Evolutionary conservation across 2,888 invertebrate genomes (phyloP).

Genomic region (Hyposoter dolosus): DNA sequence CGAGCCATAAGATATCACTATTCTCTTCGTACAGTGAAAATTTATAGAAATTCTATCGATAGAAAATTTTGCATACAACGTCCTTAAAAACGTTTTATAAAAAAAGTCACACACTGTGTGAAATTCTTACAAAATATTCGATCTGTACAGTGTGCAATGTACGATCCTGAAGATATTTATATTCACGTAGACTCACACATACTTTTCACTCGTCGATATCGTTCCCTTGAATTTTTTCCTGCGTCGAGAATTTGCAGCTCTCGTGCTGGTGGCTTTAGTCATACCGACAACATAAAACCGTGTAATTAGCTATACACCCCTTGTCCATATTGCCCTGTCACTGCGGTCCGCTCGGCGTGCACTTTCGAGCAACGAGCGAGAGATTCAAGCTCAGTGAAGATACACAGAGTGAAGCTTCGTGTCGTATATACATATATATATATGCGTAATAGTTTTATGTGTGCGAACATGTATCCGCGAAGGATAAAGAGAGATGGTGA

Average conservation of each 20-base stretch:
- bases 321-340: constrained; percentile 82
- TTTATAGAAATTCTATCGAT: too few relatives aligned
- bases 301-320: constrained; percentile 83
- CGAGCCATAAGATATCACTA: too few relatives aligned
- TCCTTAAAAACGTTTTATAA: too few relatives aligned
- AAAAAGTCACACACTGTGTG: neutral
- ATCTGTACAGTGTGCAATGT: neutral
- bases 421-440: neutral
- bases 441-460: constrained; percentile 31
- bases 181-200: neutral
- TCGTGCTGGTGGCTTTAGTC: constrained; percentile 49
- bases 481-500: constrained; percentile 65
- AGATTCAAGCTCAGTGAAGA: constrained; percentile 57
- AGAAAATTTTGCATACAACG: too few relatives aligned
- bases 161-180: neutral
- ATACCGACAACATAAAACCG: constrained; percentile 80
- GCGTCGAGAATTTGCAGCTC: constrained; percentile 38
- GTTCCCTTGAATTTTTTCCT: constrained; percentile 28
- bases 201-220: constrained; percentile 16
- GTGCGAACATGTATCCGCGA: constrained; percentile 38
- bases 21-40: too few relatives aligned
- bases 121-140: neutral
- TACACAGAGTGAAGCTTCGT: constrained; percentile 38
- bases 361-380: constrained; percentile 76
- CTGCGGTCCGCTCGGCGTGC: constrained; percentile 75